phyloP scores from a whole-genome alignment of 2,888 invertebrate species.

The Poecilus cupreus region DNA sequence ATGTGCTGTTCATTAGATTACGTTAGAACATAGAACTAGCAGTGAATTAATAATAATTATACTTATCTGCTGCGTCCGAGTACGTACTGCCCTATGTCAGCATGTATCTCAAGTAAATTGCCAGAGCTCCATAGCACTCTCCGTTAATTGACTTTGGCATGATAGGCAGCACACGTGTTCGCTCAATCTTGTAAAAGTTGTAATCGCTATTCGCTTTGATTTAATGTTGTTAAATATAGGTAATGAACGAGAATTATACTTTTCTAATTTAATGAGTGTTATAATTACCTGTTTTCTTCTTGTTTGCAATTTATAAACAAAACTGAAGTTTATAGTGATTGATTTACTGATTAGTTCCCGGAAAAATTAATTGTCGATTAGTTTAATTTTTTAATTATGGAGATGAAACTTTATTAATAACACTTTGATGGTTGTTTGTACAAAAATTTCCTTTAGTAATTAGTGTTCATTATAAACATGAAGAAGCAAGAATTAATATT shows the following conservation, averaged over 20 bases:
- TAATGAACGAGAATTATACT: constrained; percentile 35
- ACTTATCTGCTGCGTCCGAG: constrained; percentile 19
- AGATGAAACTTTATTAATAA: constrained; percentile 44
- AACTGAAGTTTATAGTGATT: constrained; percentile 23
- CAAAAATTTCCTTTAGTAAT: constrained; percentile 27
- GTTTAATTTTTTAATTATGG: constrained; percentile 38
- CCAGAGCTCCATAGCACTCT: background rate
- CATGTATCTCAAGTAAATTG: constrained; percentile 5
- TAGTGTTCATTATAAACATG: constrained; percentile 9
- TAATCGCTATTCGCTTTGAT: constrained; percentile 25
- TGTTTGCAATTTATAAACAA: constrained; percentile 41
- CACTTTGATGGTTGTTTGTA: constrained; percentile 11
- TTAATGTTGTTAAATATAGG: constrained; percentile 39
- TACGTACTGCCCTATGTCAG: constrained; percentile 27
- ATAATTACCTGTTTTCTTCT: constrained; percentile 44
- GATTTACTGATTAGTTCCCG: constrained; percentile 36
- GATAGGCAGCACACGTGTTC: constrained; percentile 13
- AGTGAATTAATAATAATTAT: constrained; percentile 33
- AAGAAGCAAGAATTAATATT: constrained; percentile 20
- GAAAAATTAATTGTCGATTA: constrained; percentile 37
- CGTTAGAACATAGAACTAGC: background rate
- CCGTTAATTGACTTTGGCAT: constrained; percentile 8
- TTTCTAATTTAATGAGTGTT: constrained; percentile 41
- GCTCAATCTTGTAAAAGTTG: constrained; percentile 26
- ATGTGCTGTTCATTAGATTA: constrained; percentile 9